phyloP scores from a whole-genome alignment of 2,797 vertebrate genomes.

The Sandelia bainsii region DNA sequence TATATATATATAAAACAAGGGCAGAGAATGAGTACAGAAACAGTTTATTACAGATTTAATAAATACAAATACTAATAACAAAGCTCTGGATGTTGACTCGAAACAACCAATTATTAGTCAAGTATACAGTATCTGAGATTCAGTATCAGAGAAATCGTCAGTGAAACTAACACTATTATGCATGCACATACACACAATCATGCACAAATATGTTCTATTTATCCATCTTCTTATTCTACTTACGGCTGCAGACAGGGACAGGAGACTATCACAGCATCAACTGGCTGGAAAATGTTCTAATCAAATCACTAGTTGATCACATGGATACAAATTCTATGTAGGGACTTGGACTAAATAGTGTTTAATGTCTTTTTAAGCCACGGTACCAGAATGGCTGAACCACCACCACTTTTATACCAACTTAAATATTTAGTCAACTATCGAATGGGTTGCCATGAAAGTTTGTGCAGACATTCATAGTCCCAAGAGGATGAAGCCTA shows the following conservation, averaged over 20 bases:
- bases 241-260: neutral
- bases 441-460: neutral
- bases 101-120: neutral
- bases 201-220: neutral
- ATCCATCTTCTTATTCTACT: neutral
- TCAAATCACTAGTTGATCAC: neutral
- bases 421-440: neutral
- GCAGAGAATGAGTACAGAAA: neutral
- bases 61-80: neutral
- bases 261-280: neutral
- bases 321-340: neutral
- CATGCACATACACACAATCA: conserved; percentile 18
- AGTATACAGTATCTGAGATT: neutral
- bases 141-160: neutral
- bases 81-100: neutral
- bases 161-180: conserved; percentile 4
- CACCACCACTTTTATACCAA: neutral
- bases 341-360: neutral
- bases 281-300: neutral
- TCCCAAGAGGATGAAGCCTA: neutral
- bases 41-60: neutral
- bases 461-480: neutral
- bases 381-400: neutral
- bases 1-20: neutral
- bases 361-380: neutral